These are phyloP conservation scores for Zeuzera pyrina DNA, from an alignment of 2,888 invertebrate species.

Conservation along the genomic window DNA sequence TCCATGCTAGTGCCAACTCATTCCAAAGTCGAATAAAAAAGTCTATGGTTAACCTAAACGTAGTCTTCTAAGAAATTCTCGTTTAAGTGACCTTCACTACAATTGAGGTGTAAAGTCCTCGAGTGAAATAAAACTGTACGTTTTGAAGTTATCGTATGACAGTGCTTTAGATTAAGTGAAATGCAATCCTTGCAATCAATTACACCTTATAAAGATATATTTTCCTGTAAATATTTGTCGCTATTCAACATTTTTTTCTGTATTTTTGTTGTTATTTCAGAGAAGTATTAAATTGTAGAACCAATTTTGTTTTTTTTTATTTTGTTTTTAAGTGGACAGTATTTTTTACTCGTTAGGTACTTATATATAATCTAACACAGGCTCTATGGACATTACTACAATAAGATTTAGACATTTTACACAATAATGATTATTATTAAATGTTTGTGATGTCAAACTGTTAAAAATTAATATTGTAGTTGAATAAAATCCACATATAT, in stretches of 20 bases:
- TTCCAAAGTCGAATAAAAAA: slow-evolving; percentile 35
- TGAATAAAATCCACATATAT: no score
- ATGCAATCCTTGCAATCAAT: slow-evolving; percentile 13
- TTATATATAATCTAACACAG: no score
- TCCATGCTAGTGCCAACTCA: slow-evolving; percentile 65
- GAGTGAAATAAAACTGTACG: no score
- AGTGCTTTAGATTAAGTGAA: slow-evolving; percentile 6
- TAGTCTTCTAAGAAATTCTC: slow-evolving; percentile 17
- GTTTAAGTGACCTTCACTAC: slow-evolving; percentile 21
- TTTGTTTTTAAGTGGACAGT: no score
- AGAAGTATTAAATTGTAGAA: slow-evolving; percentile 49
- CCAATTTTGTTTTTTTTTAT: slow-evolving; percentile 25
- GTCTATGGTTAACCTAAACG: slow-evolving; percentile 18
- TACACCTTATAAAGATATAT: slow-evolving; percentile 15
- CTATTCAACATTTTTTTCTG: slow-evolving; percentile 24
- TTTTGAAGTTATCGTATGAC: no score
- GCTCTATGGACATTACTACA: no score
- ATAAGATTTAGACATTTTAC: no score
- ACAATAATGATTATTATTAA: no score
- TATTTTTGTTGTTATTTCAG: slow-evolving; percentile 39
- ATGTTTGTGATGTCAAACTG: no score
- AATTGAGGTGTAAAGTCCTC: background rate
- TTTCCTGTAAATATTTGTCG: slow-evolving; percentile 43
- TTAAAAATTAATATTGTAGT: no score
- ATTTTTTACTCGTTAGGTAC: no score